These are phyloP conservation scores for Anthonomus grandis DNA, from an alignment of 1,140 invertebrate species.

Conservation along the genomic window DNA sequence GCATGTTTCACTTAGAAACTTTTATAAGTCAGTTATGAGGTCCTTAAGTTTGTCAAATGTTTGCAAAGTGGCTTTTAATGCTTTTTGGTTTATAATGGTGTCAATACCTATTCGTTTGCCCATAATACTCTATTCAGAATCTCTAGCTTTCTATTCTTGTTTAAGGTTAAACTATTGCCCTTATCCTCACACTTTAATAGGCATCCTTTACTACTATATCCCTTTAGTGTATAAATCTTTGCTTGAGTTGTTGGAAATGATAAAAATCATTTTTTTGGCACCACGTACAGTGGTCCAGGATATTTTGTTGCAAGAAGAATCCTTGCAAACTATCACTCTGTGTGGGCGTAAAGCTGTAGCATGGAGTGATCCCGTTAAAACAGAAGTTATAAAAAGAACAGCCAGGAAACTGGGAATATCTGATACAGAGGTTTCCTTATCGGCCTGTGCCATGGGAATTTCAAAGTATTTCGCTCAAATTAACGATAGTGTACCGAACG, in stretches of 20 bases:
- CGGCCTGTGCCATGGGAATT: conserved; percentile 59
- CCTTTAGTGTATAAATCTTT: conserved; percentile 56
- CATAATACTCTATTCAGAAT: conserved; percentile 48
- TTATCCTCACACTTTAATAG: conserved; percentile 49
- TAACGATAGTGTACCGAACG: conserved; percentile 49
- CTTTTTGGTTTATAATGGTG: conserved; percentile 43
- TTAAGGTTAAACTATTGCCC: conserved; percentile 45
- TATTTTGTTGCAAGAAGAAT: conserved; percentile 52
- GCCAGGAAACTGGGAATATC: conserved; percentile 59
- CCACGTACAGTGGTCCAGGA: conserved; percentile 60
- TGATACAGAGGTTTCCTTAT: conserved; percentile 66
- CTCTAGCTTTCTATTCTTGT: conserved; percentile 46
- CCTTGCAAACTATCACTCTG: conserved; percentile 65
- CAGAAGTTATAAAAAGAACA: conserved; percentile 52
- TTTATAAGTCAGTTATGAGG: conserved; percentile 44
- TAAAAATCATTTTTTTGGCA: conserved; percentile 54
- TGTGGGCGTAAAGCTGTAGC: conserved; percentile 74
- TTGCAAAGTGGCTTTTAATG: conserved; percentile 35
- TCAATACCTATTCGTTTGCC: conserved; percentile 47
- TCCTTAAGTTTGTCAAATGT: conserved; percentile 51
- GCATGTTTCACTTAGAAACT: conserved; percentile 50
- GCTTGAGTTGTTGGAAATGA: conserved; percentile 57
- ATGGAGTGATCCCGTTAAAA: conserved; percentile 67
- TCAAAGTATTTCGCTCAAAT: conserved; percentile 61
- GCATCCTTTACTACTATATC: conserved; percentile 54